Evolutionary conservation across 2,797 vertebrate genomes (phyloP), one percentile per base, ranked within the genome.

Genomic region (Hippopotamyrus pictus): DNA sequence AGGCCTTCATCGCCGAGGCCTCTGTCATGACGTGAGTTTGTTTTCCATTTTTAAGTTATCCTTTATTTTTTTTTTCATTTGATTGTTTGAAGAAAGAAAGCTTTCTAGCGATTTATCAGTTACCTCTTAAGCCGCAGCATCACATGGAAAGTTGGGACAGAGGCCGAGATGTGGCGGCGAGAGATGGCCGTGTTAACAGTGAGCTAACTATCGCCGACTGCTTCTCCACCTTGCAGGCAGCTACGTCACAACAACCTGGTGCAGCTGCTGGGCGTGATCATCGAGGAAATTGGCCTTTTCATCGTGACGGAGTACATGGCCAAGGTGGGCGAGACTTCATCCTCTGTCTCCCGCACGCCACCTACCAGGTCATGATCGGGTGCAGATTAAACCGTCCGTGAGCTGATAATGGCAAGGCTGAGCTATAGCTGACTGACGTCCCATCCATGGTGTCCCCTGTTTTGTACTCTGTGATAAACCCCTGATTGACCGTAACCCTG

Each of bases 291-390:
- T 1, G 97, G 96, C 88, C 96, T 99, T 85, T 99, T 93, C 92
- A 99, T 99, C 0, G 98, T 99, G 92, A 98, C 98, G 0, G 98
- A 99, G 92, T 99, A 97, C 93, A 99, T 99, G 98, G 97, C 98
- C 92, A 99, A 99, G 97, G 98, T 99, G 91, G 90, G 95, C 88
- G 0, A 3, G 5, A 44, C 46, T 33, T 29, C 48, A 29, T 48
- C 8, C 29, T 17, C 22, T n/a, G 73, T 41, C 17, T 41, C 11
- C 37, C 44, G 5, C 46, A 12, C 33, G 2, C 37, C 14, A 4
- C 11, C 73, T 25, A 14, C 73, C 73, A 6, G 33, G 73, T 6
- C 37, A 8, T 14, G 37, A 19, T 76, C 6, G 12, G 73, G 73
- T 44, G 37, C 73, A 50, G 44, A 19, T 50, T 46, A 46, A 46